Evolutionary conservation across 1,140 invertebrate genomes (phyloP).

Genomic region (Drosophila nannoptera): DNA sequence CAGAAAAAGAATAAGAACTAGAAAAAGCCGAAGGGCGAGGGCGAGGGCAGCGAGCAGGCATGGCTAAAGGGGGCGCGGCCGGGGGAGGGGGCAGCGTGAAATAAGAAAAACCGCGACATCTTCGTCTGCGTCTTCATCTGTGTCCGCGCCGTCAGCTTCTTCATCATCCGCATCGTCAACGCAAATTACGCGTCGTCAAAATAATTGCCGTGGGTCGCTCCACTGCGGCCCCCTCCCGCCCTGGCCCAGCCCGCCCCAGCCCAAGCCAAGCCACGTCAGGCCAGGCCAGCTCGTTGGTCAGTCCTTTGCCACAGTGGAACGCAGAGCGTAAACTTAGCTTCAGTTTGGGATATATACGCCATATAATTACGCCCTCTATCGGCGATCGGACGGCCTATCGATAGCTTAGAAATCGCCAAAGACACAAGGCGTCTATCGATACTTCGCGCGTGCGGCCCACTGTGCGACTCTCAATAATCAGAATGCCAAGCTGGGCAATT

Average conservation of each 20-base stretch:
- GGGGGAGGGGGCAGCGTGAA: too few species aligned
- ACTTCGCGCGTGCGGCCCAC: constrained; percentile 21
- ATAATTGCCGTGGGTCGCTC: constrained; percentile 72
- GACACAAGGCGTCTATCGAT: not conserved
- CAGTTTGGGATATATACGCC: not conserved
- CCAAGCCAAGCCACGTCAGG: constrained; percentile 11
- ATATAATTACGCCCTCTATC: not conserved
- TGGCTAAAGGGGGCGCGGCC: too few species aligned
- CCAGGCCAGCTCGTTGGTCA: constrained; percentile 2
- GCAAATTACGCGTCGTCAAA: constrained; percentile 76
- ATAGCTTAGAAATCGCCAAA: not conserved
- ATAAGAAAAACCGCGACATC: constrained; percentile 30
- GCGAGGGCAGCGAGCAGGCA: too few species aligned
- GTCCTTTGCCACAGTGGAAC: constrained; percentile 38
- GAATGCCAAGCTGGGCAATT: constrained; percentile 50
- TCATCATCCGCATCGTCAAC: constrained; percentile 67
- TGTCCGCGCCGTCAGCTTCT: constrained; percentile 38
- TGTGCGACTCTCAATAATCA: constrained; percentile 27
- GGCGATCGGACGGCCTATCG: too few species aligned
- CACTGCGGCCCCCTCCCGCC: constrained; percentile 39
- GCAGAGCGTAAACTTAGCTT: not conserved
- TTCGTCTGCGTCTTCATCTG: constrained; percentile 17
- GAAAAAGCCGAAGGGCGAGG: constrained; percentile 1
- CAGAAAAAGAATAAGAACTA: not conserved
- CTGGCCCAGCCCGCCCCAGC: constrained; percentile 3